phyloP scores from a whole-genome alignment of 2,888 invertebrate genomes.

The Calameuta filiformis region DNA sequence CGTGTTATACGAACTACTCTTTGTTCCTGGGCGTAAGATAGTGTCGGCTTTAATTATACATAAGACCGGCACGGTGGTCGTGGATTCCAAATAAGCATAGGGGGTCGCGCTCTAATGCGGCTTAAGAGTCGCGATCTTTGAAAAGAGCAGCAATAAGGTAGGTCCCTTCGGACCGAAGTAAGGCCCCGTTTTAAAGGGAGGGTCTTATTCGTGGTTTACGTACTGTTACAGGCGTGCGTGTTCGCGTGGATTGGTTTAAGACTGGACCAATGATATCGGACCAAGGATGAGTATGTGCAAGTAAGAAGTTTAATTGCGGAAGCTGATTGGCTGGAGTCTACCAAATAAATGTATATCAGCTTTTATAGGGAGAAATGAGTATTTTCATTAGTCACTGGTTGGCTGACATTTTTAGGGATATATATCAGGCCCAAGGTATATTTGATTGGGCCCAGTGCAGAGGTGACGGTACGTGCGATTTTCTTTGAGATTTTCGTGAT shows the following conservation, averaged over 20 bases:
- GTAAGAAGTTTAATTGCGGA: not conserved
- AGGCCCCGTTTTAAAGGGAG: not conserved
- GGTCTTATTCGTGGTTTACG: not conserved
- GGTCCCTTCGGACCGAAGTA: not conserved
- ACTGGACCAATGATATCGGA: not conserved
- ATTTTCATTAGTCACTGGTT: not conserved
- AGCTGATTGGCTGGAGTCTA: not conserved
- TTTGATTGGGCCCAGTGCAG: not conserved
- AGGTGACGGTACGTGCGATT: not conserved
- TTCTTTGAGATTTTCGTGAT: not conserved
- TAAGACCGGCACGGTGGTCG: not conserved
- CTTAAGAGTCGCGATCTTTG: not conserved
- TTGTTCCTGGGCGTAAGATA: constrained; percentile 39
- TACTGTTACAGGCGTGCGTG: not conserved
- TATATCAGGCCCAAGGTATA: not conserved
- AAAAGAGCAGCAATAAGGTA: not conserved
- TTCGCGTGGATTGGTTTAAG: not conserved
- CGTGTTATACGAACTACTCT: constrained; percentile 12
- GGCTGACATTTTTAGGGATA: not conserved
- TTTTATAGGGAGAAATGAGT: not conserved
- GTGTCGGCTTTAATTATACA: constrained; percentile 45
- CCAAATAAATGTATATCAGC: not conserved
- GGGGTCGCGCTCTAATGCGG: not conserved
- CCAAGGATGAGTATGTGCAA: not conserved
- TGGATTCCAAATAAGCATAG: not conserved